These are phyloP conservation scores for Tenthredo livida DNA, from an alignment of 2,888 invertebrate genomes.

Conservation along the genomic window DNA sequence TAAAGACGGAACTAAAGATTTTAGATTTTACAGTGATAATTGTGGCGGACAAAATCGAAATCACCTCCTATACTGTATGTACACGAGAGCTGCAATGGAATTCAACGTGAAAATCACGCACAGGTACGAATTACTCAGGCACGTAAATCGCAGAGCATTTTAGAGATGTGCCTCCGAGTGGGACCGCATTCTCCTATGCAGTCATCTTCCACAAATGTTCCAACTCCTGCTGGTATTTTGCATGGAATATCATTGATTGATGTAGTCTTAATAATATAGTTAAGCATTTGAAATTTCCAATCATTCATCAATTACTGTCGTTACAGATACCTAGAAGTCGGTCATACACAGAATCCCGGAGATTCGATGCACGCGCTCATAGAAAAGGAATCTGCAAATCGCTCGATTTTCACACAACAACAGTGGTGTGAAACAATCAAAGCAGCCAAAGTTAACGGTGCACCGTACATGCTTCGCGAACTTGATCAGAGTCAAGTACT, in stretches of 20 bases:
- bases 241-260: too few species aligned
- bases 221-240: too few species aligned
- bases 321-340: conserved; percentile 31
- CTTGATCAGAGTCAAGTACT: conserved; percentile 50
- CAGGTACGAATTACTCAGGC: too few species aligned
- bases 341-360: conserved; percentile 53
- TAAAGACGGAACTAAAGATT: conserved; percentile 50
- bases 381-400: conserved; percentile 46
- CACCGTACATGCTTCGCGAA: conserved; percentile 52
- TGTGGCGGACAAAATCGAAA: conserved; percentile 56
- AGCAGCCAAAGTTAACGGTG: conserved; percentile 53
- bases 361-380: conserved; percentile 57
- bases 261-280: too few species aligned
- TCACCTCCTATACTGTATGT: conserved; percentile 52
- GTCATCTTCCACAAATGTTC: too few species aligned
- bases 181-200: too few species aligned
- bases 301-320: not conserved
- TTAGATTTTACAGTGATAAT: conserved; percentile 55
- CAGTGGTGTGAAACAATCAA: conserved; percentile 54
- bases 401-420: conserved; percentile 51
- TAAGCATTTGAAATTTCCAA: not conserved
- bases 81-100: conserved; percentile 46
- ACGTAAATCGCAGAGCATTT: too few species aligned
- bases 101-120: conserved; percentile 23
- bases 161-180: too few species aligned